phyloP scores from a whole-genome alignment of 2,113 vertebrate genomes.

The Thamnaconus septentrionalis region DNA sequence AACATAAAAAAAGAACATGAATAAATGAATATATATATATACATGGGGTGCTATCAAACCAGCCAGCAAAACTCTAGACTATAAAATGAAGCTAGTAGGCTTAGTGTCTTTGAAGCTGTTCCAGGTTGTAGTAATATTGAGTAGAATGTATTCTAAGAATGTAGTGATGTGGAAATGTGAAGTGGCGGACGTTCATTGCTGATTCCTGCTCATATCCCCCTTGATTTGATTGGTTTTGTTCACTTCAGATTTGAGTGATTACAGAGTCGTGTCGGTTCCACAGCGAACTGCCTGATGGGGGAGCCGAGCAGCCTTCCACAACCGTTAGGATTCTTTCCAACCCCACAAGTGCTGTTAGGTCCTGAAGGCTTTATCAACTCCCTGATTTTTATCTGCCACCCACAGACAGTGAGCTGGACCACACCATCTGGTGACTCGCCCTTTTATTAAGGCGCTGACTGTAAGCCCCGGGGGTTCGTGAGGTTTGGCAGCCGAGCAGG shows the following conservation, averaged over 20 bases:
- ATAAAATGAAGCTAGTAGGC: background rate
- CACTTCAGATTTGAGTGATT: background rate
- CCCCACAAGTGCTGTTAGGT: background rate
- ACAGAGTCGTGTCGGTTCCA: no score
- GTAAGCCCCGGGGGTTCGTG: slow-evolving; percentile 18
- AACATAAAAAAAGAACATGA: no score
- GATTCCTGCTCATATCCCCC: background rate
- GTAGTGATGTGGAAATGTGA: slow-evolving; percentile 13
- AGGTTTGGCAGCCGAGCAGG: slow-evolving; percentile 16
- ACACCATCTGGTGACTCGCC: background rate
- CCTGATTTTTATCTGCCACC: slow-evolving; percentile 31
- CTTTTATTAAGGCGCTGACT: slow-evolving; percentile 7
- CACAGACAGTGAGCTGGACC: slow-evolving; percentile 16
- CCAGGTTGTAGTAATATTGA: slow-evolving; percentile 32
- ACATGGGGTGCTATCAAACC: no score
- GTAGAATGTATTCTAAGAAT: slow-evolving; percentile 64
- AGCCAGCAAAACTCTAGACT: background rate
- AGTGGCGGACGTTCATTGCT: background rate
- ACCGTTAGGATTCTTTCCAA: no score
- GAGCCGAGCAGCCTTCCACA: no score
- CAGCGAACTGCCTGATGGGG: no score
- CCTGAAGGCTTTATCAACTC: slow-evolving; percentile 21
- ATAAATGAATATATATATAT: no score
- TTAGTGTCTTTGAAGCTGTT: slow-evolving; percentile 17
- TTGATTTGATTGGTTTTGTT: no score